Percentiles rank a stretch among this genome's conserved stretches.
Evolutionary conservation across 2,888 invertebrate genomes (phyloP).

Genomic region (Blastobasis adustella): DNA sequence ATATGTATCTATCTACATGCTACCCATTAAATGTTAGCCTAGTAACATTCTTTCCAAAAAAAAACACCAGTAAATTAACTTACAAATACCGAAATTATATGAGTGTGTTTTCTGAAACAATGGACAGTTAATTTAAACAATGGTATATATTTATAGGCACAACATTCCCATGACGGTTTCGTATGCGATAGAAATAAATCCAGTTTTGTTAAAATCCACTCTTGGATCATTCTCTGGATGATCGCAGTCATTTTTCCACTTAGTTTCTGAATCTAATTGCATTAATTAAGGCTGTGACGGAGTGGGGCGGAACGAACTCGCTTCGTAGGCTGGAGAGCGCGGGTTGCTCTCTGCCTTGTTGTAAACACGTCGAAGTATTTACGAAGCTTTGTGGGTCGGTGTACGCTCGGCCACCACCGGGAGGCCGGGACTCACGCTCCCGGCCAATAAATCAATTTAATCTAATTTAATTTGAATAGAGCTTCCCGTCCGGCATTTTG

Average conservation of each 20-base stretch:
- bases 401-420: slow-evolving; percentile 9
- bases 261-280: slow-evolving; percentile 61
- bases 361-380: not conserved
- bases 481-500: slow-evolving; percentile 45
- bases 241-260: slow-evolving; percentile 47
- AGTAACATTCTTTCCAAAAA: not conserved
- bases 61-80: slow-evolving; percentile 4
- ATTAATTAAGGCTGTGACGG: slow-evolving; percentile 59
- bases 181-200: slow-evolving; percentile 1
- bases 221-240: slow-evolving; percentile 15
- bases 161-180: slow-evolving; percentile 2
- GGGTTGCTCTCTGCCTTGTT: not conserved
- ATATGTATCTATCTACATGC: not conserved
- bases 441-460: slow-evolving; percentile 71
- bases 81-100: not conserved
- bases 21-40: not conserved
- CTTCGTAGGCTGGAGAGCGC: not conserved
- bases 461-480: slow-evolving; percentile 69
- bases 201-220: slow-evolving; percentile 6
- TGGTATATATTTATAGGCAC: slow-evolving; percentile 16
- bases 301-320: slow-evolving; percentile 42
- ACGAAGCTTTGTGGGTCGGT: not conserved
- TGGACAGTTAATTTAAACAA: slow-evolving; percentile 16
- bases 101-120: not conserved
- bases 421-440: slow-evolving; percentile 41